Conservation (phyloP, 2,888 invertebrate species). For the Acleris cristana region DNA sequence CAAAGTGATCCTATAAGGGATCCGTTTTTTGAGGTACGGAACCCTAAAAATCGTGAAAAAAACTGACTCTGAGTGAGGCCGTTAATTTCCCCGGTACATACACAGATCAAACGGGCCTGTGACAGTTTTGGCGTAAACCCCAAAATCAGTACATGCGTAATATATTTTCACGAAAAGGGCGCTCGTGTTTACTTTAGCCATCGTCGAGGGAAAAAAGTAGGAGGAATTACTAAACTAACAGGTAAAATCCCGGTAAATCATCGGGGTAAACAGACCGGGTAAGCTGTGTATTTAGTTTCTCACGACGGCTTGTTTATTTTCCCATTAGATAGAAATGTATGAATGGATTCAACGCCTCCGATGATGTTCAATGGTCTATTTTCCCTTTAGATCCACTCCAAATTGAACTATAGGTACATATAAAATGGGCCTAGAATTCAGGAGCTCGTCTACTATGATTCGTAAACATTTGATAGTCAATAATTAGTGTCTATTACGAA, state of each 20-base stretch:
- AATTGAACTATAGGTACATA: no score
- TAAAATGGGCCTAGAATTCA: no score
- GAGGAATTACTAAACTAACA: constrained; percentile 35
- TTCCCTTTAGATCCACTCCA: no score
- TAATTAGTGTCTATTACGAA: background rate
- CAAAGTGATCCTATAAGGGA: no score
- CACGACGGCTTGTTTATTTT: constrained; percentile 35
- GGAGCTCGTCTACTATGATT: no score
- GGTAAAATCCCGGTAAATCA: constrained; percentile 35
- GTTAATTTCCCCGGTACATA: background rate
- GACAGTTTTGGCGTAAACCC: background rate
- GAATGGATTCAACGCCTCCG: constrained; percentile 25
- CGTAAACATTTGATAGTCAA: no score
- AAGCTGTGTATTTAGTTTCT: constrained; percentile 36
- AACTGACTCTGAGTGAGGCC: no score
- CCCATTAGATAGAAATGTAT: constrained; percentile 34
- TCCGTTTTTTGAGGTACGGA: no score
- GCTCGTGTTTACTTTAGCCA: constrained; percentile 29
- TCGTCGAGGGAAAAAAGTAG: constrained; percentile 28
- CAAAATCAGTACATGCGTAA: no score
- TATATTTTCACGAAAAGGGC: constrained; percentile 18
- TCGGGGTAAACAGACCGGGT: constrained; percentile 29
- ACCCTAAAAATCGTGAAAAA: no score
- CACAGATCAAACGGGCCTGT: background rate
- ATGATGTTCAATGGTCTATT: constrained; percentile 7